Conservation (phyloP, 2,888 invertebrate genomes). For the Agriopis marginaria region DNA sequence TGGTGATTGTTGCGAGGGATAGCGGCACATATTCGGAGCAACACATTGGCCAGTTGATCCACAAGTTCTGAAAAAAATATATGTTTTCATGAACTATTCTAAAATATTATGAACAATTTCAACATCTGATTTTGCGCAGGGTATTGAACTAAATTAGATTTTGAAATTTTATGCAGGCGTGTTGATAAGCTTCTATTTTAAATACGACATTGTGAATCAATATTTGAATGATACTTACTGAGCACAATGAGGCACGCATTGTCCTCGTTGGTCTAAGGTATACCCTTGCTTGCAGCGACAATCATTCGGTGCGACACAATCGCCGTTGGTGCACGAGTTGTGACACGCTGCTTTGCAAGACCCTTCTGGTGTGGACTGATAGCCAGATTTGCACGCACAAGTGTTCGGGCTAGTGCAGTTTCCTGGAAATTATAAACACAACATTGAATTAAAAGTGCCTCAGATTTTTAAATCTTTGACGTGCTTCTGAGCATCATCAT, state of each 20-base stretch:
- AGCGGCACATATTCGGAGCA: slow-evolving; percentile 67
- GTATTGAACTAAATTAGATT: too few species aligned
- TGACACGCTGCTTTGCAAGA: slow-evolving; percentile 70
- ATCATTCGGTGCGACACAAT: slow-evolving; percentile 80
- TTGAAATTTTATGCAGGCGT: too few species aligned
- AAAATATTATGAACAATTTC: too few species aligned
- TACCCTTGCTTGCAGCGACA: slow-evolving; percentile 80
- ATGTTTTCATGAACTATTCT: neutral
- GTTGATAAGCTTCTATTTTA: neutral
- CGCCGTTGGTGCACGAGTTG: slow-evolving; percentile 65
- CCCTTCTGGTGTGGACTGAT: slow-evolving; percentile 69
- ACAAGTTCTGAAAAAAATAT: slow-evolving; percentile 75
- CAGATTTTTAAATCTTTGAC: too few species aligned
- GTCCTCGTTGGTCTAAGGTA: slow-evolving; percentile 52
- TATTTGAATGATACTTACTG: slow-evolving; percentile 55
- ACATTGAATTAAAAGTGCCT: too few species aligned
- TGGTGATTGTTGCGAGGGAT: slow-evolving; percentile 38
- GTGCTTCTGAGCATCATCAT: too few species aligned
- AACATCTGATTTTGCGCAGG: too few species aligned
- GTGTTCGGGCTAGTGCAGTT: slow-evolving; percentile 85
- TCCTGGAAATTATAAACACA: slow-evolving; percentile 61
- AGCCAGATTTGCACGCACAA: slow-evolving; percentile 87
- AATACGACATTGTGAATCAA: neutral
- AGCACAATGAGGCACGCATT: slow-evolving; percentile 66
- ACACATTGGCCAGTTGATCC: slow-evolving; percentile 67